Base-by-base conservation (phyloP, 2,888 invertebrate genomes). In the Uropetala carovei region DNA sequence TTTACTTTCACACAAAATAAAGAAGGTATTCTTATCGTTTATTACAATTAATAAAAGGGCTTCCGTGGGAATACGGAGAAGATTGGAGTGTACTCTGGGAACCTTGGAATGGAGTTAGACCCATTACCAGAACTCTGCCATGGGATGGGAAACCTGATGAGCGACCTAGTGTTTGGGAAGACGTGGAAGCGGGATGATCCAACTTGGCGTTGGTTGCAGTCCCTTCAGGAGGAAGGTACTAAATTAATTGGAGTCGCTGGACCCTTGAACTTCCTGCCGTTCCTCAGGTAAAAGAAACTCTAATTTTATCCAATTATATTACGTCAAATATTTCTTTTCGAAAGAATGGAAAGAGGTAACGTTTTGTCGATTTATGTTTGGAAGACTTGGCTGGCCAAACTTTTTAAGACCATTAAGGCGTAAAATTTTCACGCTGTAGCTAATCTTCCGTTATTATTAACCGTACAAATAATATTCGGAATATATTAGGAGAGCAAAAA, bases 191-290 rank as follows among this genome's bases (percentile, higher is more conserved):
- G 96, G 91, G 95, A 97, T 92, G 97, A 98, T 94, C 95, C 96
- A 94, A 96, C 96, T 10, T 98, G 98, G 98, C 95, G 95, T 92
- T 97, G 97, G 96, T 95, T 98, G 92, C 96, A 97, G 94, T 95
- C 97, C 93, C 95, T 98, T 92, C 98, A 98, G 94, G 98, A 98
- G 94, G 97, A 98, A 94, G 98, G 98, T 0, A 97, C 97, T 91
- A 97, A 98, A 94, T 96, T 97, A 94, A 97, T 98, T 94, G 98
- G 98, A 0, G 96, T 98, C 4, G 97, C 98, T 0, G 98, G 97
- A 3, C 96, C 97, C 16, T 96, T 98, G 4, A 98, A 98, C 95
- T 98, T 98, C 95, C 95, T 98, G 93, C 98, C 98, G 18, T 97
- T 97, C 94, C 95, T 98, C 83, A 96, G 98, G 97, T 97, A 94